Evolutionary conservation across 2,113 vertebrate genomes (phyloP).

Genomic region (Morone chrysops): DNA sequence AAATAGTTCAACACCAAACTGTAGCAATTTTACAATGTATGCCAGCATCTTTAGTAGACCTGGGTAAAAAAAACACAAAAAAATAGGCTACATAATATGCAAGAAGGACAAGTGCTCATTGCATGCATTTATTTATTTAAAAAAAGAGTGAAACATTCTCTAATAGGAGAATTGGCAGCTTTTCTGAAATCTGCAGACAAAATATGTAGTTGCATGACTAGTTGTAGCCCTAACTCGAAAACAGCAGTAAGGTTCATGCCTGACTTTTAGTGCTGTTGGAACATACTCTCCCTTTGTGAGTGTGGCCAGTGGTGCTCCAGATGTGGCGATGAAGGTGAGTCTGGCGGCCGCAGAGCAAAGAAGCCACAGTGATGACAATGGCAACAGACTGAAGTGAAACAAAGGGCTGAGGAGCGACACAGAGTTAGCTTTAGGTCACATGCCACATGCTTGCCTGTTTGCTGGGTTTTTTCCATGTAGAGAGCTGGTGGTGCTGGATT

Average conservation of each 20-base stretch:
- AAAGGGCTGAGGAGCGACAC: conserved; percentile 23
- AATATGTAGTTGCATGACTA: no score
- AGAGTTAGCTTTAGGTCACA: conserved; percentile 44
- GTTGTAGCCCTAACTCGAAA: background rate
- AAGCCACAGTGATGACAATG: background rate
- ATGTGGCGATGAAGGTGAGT: conserved; percentile 11
- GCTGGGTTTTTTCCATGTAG: conserved; percentile 8
- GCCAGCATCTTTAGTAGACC: background rate
- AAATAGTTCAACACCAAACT: no score
- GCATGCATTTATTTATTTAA: background rate
- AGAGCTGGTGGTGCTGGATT: conserved; percentile 41
- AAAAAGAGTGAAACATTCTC: background rate
- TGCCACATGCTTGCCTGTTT: conserved; percentile 22
- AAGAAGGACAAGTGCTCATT: background rate
- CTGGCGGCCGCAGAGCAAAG: background rate
- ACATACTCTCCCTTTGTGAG: background rate
- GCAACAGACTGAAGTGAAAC: conserved; percentile 18
- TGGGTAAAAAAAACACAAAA: background rate
- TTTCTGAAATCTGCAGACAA: background rate
- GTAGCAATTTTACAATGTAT: no score
- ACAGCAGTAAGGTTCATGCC: background rate
- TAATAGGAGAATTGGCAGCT: background rate
- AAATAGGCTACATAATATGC: background rate
- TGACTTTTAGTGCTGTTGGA: background rate
- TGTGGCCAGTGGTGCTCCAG: conserved; percentile 5